Base-by-base conservation (phyloP, 1,140 invertebrate genomes). In the Sycophaga agraensis region DNA sequence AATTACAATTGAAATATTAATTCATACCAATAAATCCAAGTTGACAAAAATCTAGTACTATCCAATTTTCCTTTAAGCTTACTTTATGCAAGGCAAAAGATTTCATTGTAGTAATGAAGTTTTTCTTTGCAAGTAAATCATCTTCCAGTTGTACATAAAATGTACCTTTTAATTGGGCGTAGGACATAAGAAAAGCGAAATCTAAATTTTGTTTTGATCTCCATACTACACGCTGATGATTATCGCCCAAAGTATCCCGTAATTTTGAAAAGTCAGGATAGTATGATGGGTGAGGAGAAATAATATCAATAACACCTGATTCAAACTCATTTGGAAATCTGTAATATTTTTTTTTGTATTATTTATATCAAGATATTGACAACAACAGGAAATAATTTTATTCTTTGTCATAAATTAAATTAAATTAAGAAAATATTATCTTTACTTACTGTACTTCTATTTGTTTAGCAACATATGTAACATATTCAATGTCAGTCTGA, bases 171-270 rank as follows among this genome's bases (percentile, higher is more conserved):
- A 86, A 85, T 69, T 94, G 91, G 9, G 91, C 90, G 75, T 97
- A 98, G 64, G 96, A 91, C 96, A 98, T 98, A 0, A 99, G 82
- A 77, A 94, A 98, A 6, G 94, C 91, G 78, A 93, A 96, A 76
- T 99, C 96, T 42, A 97, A 82, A 79, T 98, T 98, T 78, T 99
- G 96, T 74, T 98, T 99, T 1, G 94, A 95, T 46, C 96, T 83
- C 96, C 96, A 98, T 66, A 89, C 85, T 0, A 97, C 92, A 24
- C 96, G 84, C 71, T 97, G 93, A 59, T 87, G 82, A 4, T 93
- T 86, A 79, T 98, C 96, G 0, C 94, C 94, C 4, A 97, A 82
- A 0, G 93, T 96, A 21, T 88, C 82, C 14, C 86, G 84, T 24
- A 96, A 70, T 37, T 86, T 86, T 31, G 91, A 83, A 55, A 97